Base-by-base conservation (phyloP, 2,888 invertebrate species). In the Leptopterna dolabrata region DNA sequence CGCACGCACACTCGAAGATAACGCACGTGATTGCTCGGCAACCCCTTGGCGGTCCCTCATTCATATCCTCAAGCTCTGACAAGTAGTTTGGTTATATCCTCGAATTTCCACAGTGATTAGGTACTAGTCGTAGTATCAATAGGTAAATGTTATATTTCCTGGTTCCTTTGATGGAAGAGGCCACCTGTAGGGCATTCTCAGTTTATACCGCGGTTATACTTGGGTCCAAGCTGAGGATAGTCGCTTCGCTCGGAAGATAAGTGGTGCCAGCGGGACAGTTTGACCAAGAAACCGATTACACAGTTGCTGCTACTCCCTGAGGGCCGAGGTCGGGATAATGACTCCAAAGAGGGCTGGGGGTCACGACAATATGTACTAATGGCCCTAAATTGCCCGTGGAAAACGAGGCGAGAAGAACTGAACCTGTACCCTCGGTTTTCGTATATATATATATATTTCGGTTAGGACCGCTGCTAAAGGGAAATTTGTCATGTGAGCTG, bases 281-380 rank as follows among this genome's bases (percentile, higher is more conserved):
- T 78, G 78, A 78, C 78, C 78, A 45, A 78, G 78, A 78, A 78
- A 78, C 78, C 45, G 78, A 78, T 78, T 78, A 78, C 73, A 76
- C 36, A 76, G 73, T 41, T 19, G 73, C 36, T 76, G 27, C n/a
- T 29, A 43, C 1, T n/a, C 27, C 45, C 27, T 78, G 78, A 45
- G 43, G 81, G 51, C 81, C 81, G 81, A 81, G 81, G 81, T 81
- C 81, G 55, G 29, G 55, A 55, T 81, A 81, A 81, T 81, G 81
- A 55, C 41, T 55, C 51, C 55, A 30, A 51, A 55, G 63, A 55
- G 55, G 81, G 47, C 47, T 51, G 55, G 55, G 81, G 81, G 81
- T 81, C 81, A 81, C 81, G 81, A 81, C 81, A 81, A 81, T 81
- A 55, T 55, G 81, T 81, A 55, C 81, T 81, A 81, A 81, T 81